A percentile compares a stretch with the other conserved stretches of the same genome.
Conservation (phyloP, 2,797 vertebrate species). For the Anguilla pacifica region DNA sequence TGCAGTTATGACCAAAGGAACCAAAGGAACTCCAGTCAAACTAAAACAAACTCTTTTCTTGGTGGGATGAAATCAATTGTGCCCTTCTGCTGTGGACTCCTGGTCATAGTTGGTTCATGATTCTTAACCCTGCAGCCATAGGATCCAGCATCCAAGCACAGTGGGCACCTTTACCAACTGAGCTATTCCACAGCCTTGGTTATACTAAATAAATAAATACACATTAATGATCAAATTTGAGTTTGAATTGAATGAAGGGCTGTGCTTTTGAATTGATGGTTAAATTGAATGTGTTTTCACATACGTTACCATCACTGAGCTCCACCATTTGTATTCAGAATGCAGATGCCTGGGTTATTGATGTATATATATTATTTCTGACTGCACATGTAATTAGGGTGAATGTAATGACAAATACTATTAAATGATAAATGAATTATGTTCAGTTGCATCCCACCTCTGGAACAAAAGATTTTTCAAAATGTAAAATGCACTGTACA, state of each 20-base stretch:
- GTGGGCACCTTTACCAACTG: neutral
- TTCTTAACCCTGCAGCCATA: neutral
- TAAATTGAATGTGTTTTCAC: constrained; percentile 3
- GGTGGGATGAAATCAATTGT: neutral
- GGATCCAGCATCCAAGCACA: neutral
- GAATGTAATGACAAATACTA: too few relatives aligned
- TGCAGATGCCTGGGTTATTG: neutral
- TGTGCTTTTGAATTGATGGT: neutral
- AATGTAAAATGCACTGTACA: neutral
- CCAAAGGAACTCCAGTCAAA: neutral
- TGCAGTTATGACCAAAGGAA: neutral
- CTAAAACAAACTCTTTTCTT: neutral
- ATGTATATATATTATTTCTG: neutral
- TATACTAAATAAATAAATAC: neutral
- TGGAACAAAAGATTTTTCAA: neutral
- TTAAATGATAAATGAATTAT: neutral
- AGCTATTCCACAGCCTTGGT: neutral
- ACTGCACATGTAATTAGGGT: neutral
- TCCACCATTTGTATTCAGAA: neutral
- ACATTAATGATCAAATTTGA: neutral
- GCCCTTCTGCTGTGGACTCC: neutral
- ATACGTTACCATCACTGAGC: neutral
- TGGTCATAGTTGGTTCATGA: neutral
- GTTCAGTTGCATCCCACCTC: neutral
- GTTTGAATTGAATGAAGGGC: neutral